A percentile compares a stretch with the other conserved stretches of the same genome.
These are phyloP conservation scores for Coregonus sp. DNA, from an alignment of 2,797 vertebrate species.

Conservation along the genomic window DNA sequence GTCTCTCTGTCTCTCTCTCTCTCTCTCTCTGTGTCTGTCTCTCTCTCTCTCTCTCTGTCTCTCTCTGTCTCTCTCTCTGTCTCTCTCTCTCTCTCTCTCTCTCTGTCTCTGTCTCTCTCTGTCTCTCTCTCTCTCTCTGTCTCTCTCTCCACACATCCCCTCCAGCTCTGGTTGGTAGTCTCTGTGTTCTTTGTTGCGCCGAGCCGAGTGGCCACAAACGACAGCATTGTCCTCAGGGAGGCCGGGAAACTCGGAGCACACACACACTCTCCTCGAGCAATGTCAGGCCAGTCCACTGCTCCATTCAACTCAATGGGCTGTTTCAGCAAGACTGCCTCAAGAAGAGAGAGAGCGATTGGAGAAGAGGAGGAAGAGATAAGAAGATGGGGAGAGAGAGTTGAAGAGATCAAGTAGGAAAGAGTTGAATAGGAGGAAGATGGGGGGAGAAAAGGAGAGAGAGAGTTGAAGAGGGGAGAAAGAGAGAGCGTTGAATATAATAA, in stretches of 20 bases:
- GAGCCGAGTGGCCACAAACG: conserved; percentile 58
- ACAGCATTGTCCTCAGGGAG: conserved; percentile 59
- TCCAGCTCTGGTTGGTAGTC: conserved; percentile 44
- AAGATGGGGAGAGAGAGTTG: conserved; percentile 1
- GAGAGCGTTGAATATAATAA: neutral
- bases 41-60: conserved; percentile 8
- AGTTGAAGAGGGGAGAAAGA: neutral
- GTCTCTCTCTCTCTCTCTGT: conserved; percentile 11
- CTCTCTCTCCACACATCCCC: conserved; percentile 24
- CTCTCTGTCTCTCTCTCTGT: conserved; percentile 24
- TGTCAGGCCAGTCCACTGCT: conserved; percentile 51
- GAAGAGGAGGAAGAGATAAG: conserved; percentile 29
- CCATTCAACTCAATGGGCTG: conserved; percentile 58
- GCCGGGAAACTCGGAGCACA: conserved; percentile 54
- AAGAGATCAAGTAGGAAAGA: neutral
- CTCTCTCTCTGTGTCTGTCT: conserved; percentile 14
- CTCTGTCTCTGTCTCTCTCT: conserved; percentile 26
- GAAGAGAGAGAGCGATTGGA: conserved; percentile 51
- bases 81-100: conserved; percentile 25
- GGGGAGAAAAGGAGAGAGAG: conserved; percentile 13
- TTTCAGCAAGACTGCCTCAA: conserved; percentile 66
- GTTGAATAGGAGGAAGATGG: conserved; percentile 24
- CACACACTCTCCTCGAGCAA: conserved; percentile 42
- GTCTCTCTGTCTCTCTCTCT: conserved; percentile 25
- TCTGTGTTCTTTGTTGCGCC: conserved; percentile 54